Base-by-base conservation (phyloP, 2,888 invertebrate genomes). In the Baccha elongata region DNA sequence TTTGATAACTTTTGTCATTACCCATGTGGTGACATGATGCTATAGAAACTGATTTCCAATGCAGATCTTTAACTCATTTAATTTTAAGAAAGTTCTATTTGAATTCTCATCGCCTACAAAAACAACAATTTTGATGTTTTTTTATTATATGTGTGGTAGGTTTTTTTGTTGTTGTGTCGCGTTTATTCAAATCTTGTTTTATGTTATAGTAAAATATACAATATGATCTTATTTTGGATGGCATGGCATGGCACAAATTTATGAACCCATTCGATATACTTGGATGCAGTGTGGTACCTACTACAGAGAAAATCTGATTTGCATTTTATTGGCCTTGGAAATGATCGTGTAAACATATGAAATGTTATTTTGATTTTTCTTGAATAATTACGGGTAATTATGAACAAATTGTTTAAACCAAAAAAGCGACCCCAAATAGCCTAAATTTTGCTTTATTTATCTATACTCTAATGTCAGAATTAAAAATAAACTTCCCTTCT, bases 261-360 rank as follows among this genome's bases (percentile, higher is more conserved):
- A 65, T 72, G 40, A 35, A 65, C 44, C 42, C 35, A 48, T 26
- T 4, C 29, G 26, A 23, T 13, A 23, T 17, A 21, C 7, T 23
- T 15, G 32, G 15, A 32, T 37, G 0, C 29, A 26, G 50, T 64
- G 44, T 50, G 29, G 65, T 72, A n/a, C n/a, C n/a, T n/a, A n/a
- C n/a, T n/a, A n/a, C n/a, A 55, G 53, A 65, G 55, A 58, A 79
- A 79, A 67, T 67, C 52, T 46, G 26, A 58, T 79, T 79, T 79
- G 78, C 78, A 79, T 78, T 78, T 78, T 78, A 78, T 62, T 52
- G 60, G 10, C 46, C 53, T n/a, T 52, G 67, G 46, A 44, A 67
- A 60, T 67, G 10, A 67, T 53, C 37, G 37, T 79, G 65, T 73
- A 48, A 73, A 79, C 72, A 73, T 35, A 53, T 21, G 19, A 78